Evolutionary conservation across 1,140 invertebrate genomes (phyloP).

Genomic region (Bombus pascuorum): DNA sequence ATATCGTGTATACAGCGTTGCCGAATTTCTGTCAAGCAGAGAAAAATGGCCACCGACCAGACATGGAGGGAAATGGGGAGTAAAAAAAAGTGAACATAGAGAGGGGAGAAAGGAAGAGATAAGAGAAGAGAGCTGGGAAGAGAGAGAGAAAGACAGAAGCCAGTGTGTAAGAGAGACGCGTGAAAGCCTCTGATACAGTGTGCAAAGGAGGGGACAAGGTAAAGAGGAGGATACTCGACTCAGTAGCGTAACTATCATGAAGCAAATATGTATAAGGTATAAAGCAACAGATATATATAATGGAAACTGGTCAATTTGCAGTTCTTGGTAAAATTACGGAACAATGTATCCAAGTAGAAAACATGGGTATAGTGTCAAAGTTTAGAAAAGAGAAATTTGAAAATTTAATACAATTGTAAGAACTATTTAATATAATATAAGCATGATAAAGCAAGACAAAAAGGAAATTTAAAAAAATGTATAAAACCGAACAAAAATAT

Average conservation of each 20-base stretch:
- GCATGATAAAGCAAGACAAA: background rate
- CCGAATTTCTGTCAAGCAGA: conserved; percentile 51
- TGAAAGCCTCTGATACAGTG: conserved; percentile 58
- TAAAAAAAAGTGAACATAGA: conserved; percentile 22
- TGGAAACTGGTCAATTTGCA: conserved; percentile 32
- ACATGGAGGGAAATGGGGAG: background rate
- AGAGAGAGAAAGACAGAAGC: conserved; percentile 33
- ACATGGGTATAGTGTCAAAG: background rate
- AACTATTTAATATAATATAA: background rate
- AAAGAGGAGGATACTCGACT: conserved; percentile 48
- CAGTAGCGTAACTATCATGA: conserved; percentile 57
- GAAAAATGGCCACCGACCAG: conserved; percentile 34
- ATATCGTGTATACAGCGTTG: conserved; percentile 18
- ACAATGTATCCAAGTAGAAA: background rate
- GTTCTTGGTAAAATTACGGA: conserved; percentile 11
- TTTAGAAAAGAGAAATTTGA: background rate
- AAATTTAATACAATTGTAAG: no score
- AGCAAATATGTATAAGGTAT: background rate
- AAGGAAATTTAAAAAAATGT: background rate
- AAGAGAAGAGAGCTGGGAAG: conserved; percentile 21
- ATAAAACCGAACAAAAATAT: background rate
- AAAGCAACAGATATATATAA: conserved; percentile 10
- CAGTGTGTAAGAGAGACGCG: conserved; percentile 42
- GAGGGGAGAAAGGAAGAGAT: background rate
- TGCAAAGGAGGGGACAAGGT: conserved; percentile 41